phyloP scores from a whole-genome alignment of 1,140 invertebrate genomes.

The Lethocerus indicus region DNA sequence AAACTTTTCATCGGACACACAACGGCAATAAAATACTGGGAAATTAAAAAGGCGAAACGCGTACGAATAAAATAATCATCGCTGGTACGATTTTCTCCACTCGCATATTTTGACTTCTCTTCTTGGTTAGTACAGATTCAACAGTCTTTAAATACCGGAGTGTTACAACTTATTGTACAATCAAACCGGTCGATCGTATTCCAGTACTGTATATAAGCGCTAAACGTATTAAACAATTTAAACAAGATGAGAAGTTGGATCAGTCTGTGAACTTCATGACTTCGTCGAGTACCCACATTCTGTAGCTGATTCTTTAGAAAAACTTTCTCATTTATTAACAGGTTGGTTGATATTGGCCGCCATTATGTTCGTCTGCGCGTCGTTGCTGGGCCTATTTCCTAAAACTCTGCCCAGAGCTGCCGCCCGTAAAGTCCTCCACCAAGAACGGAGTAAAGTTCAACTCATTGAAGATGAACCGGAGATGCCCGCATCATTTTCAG shows the following conservation, averaged over 20 bases:
- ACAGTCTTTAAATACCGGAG: not conserved
- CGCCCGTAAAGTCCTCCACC: constrained; percentile 21
- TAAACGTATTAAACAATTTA: too few relatives aligned
- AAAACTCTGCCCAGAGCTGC: constrained; percentile 31
- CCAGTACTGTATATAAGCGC: too few relatives aligned
- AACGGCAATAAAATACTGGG: not conserved
- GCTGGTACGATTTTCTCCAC: not conserved
- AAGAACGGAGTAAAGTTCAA: constrained; percentile 15
- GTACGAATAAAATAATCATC: not conserved
- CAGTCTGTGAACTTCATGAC: too few relatives aligned
- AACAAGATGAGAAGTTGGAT: too few relatives aligned
- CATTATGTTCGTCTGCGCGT: constrained; percentile 31
- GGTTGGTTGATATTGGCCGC: constrained; percentile 41
- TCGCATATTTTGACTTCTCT: not conserved
- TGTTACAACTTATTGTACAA: not conserved
- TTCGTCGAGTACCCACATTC: too few relatives aligned
- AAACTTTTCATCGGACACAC: not conserved
- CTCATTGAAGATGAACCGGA: constrained; percentile 14
- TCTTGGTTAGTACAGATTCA: not conserved
- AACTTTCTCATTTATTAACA: constrained; percentile 26
- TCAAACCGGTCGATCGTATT: too few relatives aligned
- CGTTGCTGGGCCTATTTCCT: constrained; percentile 37
- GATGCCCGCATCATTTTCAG: constrained; percentile 17
- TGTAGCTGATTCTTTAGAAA: too few relatives aligned
- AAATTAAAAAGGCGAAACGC: not conserved